phyloP scores from a whole-genome alignment of 2,888 invertebrate species.

The Diarsia rubi region DNA sequence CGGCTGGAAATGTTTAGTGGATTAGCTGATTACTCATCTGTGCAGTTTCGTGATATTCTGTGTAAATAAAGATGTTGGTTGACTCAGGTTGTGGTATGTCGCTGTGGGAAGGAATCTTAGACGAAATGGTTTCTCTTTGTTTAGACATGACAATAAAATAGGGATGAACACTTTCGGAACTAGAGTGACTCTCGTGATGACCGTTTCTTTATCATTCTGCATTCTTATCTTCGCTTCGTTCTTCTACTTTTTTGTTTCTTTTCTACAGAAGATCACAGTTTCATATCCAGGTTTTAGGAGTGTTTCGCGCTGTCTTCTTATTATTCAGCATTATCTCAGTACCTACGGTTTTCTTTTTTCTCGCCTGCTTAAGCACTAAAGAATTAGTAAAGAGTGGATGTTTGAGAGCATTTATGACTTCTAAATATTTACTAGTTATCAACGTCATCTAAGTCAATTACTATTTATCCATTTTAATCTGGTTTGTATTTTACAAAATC shows the following conservation, averaged over 20 bases:
- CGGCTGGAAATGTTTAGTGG: conserved; percentile 39
- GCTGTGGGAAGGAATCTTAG: neutral
- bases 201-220: neutral
- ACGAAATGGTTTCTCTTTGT: conserved; percentile 21
- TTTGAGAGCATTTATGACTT: neutral
- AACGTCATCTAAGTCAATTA: neutral
- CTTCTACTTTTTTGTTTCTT: neutral
- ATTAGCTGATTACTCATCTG: conserved; percentile 46
- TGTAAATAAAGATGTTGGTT: conserved; percentile 32
- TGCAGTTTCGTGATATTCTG: conserved; percentile 14
- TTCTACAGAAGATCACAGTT: neutral
- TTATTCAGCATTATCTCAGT: neutral
- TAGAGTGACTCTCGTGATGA: neutral
- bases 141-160: neutral
- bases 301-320: neutral
- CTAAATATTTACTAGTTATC: neutral
- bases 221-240: neutral
- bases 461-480: neutral
- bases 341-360: neutral
- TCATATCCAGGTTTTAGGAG: neutral
- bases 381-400: neutral
- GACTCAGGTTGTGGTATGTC: conserved; percentile 47
- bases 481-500: neutral
- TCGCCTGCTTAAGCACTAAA: neutral
- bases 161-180: neutral